These are phyloP conservation scores for Vombatus ursinus DNA, from an alignment of 2,113 vertebrate species.

Conservation along the genomic window DNA sequence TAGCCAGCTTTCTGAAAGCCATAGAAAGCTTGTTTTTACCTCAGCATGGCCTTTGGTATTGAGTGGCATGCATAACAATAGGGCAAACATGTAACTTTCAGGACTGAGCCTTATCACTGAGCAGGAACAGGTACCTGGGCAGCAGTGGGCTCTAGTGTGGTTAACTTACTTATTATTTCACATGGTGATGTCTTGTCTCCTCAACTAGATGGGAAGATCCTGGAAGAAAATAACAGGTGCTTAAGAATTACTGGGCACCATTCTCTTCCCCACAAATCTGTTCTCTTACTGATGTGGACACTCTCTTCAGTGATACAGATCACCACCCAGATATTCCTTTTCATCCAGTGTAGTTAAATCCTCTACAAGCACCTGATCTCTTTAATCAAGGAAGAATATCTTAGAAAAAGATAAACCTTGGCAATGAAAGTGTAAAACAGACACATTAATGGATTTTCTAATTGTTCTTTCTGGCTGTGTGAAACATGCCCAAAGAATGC, in stretches of 20 bases:
- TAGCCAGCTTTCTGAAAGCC: too few relatives aligned
- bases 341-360: not conserved
- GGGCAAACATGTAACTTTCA: too few relatives aligned
- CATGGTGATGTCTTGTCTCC: not conserved
- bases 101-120: not conserved
- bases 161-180: not conserved
- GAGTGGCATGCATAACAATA: too few relatives aligned
- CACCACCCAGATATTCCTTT: not conserved
- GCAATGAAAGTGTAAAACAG: not conserved
- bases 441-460: not conserved
- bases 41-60: too few relatives aligned
- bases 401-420: not conserved
- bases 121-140: not conserved
- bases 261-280: not conserved
- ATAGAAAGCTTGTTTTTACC: too few relatives aligned
- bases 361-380: not conserved
- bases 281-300: not conserved
- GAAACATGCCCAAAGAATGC: not conserved
- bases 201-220: not conserved
- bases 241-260: too few relatives aligned
- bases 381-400: not conserved
- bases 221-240: not conserved
- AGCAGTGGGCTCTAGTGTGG: not conserved
- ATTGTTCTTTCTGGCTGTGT: not conserved
- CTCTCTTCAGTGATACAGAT: not conserved